A percentile compares a stretch with the other conserved stretches of the same genome.
phyloP scores from a whole-genome alignment of 1,140 invertebrate species.

The Harlomillsia oculata region DNA sequence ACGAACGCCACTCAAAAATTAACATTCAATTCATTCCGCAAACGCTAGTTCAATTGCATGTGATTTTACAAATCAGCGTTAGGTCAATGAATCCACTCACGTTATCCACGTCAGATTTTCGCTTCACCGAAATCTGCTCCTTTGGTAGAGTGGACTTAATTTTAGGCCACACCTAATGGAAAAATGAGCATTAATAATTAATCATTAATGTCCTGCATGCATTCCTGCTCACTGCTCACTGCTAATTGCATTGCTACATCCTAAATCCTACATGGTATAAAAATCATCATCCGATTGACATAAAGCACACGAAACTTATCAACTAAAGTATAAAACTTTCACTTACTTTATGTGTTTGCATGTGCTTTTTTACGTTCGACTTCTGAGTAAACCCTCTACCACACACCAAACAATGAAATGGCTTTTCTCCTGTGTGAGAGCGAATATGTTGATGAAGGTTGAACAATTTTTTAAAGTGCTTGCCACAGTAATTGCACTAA shows the following conservation, averaged over 20 bases:
- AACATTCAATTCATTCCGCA: neutral
- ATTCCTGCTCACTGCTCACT: too few species aligned
- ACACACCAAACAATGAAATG: constrained; percentile 55
- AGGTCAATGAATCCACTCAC: neutral
- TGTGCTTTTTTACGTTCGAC: constrained; percentile 59
- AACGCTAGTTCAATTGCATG: neutral
- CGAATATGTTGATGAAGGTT: constrained; percentile 48
- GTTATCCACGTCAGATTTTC: neutral
- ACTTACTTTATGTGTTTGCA: constrained; percentile 52
- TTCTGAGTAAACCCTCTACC: constrained; percentile 52
- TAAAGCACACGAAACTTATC: neutral
- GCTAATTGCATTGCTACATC: too few species aligned
- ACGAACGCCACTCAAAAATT: too few species aligned
- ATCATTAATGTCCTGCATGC: too few species aligned
- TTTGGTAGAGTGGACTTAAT: constrained; percentile 16
- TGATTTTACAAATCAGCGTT: neutral
- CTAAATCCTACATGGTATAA: too few species aligned
- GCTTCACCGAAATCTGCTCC: constrained; percentile 24
- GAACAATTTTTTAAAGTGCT: constrained; percentile 46
- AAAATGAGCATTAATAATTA: too few species aligned
- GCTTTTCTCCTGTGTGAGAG: constrained; percentile 53
- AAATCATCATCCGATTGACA: neutral
- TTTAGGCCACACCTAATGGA: constrained; percentile 25
- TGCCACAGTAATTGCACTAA: constrained; percentile 16
- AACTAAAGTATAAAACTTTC: neutral